Evolutionary conservation across 2,888 invertebrate species (phyloP).

Genomic region (Drosophila lacicola): DNA sequence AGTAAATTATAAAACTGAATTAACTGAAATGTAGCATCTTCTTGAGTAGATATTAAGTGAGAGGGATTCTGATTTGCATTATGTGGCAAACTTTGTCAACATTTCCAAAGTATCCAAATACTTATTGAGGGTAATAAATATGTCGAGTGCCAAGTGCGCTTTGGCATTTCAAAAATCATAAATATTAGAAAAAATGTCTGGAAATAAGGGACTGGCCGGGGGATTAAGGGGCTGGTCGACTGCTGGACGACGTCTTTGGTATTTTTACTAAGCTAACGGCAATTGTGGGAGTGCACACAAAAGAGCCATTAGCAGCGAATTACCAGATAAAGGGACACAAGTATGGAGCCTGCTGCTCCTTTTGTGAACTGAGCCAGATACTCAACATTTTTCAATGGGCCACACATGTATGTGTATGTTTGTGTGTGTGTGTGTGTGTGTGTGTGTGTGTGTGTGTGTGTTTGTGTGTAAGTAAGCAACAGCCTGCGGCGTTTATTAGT

Average conservation of each 20-base stretch:
- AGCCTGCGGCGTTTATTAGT: slow-evolving; percentile 69
- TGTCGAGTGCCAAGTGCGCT: slow-evolving; percentile 40
- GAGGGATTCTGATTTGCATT: neutral
- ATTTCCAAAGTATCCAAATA: slow-evolving; percentile 14
- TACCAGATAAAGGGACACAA: slow-evolving; percentile 64
- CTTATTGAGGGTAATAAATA: slow-evolving; percentile 46
- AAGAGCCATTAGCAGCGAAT: slow-evolving; percentile 77
- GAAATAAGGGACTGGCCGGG: slow-evolving; percentile 47
- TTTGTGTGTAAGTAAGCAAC: slow-evolving; percentile 40
- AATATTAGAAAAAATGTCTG: slow-evolving; percentile 71
- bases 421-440: slow-evolving; percentile 8
- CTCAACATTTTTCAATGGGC: slow-evolving; percentile 73
- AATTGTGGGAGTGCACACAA: slow-evolving; percentile 72
- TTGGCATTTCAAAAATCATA: slow-evolving; percentile 73
- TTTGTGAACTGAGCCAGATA: slow-evolving; percentile 59
- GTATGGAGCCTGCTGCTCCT: slow-evolving; percentile 43
- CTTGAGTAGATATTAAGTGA: too few relatives aligned
- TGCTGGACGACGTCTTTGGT: slow-evolving; percentile 31
- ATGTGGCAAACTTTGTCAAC: slow-evolving; percentile 9
- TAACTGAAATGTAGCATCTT: too few relatives aligned
- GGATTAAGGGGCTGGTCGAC: slow-evolving; percentile 21
- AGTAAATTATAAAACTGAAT: too few relatives aligned
- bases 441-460: slow-evolving; percentile 2
- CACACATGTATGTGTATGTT: slow-evolving; percentile 8
- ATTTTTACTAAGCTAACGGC: slow-evolving; percentile 63